These are phyloP conservation scores for Eupristina koningsbergeri DNA, from an alignment of 1,140 invertebrate genomes.

Conservation along the genomic window DNA sequence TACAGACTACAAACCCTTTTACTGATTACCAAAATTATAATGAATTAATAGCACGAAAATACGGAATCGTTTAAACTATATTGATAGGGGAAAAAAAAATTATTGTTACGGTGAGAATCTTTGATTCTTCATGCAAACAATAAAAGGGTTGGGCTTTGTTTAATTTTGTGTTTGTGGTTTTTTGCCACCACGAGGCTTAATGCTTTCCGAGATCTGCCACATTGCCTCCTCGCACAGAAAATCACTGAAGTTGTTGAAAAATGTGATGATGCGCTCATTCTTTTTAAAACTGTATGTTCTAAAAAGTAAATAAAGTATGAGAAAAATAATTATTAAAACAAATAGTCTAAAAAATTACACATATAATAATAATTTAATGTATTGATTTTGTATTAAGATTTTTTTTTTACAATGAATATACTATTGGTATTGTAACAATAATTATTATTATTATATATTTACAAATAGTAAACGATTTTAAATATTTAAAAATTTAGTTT, in stretches of 20 bases:
- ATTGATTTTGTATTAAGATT: too few species aligned
- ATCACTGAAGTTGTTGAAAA: conserved; percentile 98
- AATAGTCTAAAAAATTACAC: too few species aligned
- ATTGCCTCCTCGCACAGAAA: conserved; percentile 95
- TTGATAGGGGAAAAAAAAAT: conserved; percentile 12
- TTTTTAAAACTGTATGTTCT: conserved; percentile 90
- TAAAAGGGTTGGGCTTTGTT: conserved; percentile 59
- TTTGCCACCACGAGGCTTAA: conserved; percentile 89
- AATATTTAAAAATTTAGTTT: too few species aligned
- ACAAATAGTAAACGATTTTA: too few species aligned
- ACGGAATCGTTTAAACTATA: not conserved
- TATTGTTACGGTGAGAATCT: conserved; percentile 48
- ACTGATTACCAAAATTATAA: conserved; percentile 4
- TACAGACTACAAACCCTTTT: not conserved
- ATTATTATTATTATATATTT: too few species aligned
- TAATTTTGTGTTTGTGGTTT: conserved; percentile 71
- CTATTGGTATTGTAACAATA: too few species aligned
- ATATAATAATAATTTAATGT: too few species aligned
- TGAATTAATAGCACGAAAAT: not conserved
- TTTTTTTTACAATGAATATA: too few species aligned
- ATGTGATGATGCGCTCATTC: conserved; percentile 92
- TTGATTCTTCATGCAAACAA: conserved; percentile 58
- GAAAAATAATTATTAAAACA: too few species aligned
- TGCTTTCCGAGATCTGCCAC: conserved; percentile 97
- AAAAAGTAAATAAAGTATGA: conserved; percentile 57